Percentiles rank a stretch among this genome's conserved stretches.
phyloP scores from a whole-genome alignment of 2,797 vertebrate genomes.

The Morus bassanus region DNA sequence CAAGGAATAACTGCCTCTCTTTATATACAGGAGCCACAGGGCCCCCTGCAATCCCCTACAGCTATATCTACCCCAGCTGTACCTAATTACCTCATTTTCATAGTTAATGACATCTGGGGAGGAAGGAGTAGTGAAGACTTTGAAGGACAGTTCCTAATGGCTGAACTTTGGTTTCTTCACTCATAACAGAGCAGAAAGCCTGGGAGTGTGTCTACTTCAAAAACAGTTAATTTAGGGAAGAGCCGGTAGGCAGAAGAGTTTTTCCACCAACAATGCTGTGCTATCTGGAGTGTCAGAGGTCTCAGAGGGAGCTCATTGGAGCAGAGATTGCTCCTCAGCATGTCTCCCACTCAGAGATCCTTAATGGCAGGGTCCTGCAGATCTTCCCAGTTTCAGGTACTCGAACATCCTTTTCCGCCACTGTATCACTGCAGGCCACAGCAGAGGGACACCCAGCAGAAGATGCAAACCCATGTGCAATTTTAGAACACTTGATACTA shows the following conservation, averaged over 20 bases:
- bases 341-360: background rate
- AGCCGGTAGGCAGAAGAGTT: background rate
- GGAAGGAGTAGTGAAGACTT: background rate
- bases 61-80: background rate
- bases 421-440: accelerated
- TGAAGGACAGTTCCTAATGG: background rate
- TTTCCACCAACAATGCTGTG: background rate
- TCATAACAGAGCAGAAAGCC: background rate
- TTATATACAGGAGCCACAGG: background rate
- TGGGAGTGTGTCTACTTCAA: background rate
- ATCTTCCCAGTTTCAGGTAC: background rate
- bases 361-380: background rate
- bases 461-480: background rate
- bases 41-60: background rate
- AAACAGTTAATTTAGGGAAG: background rate
- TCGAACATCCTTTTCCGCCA: background rate
- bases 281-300: background rate
- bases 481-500: background rate
- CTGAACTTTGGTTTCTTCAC: background rate
- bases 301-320: background rate
- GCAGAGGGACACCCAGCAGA: background rate
- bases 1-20: background rate
- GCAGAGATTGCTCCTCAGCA: background rate
- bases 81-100: background rate
- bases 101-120: background rate